Evolutionary conservation across 2,113 vertebrate species (phyloP), one percentile per base, ranked within the genome.

Genomic region (Ranitomeya imitator): DNA sequence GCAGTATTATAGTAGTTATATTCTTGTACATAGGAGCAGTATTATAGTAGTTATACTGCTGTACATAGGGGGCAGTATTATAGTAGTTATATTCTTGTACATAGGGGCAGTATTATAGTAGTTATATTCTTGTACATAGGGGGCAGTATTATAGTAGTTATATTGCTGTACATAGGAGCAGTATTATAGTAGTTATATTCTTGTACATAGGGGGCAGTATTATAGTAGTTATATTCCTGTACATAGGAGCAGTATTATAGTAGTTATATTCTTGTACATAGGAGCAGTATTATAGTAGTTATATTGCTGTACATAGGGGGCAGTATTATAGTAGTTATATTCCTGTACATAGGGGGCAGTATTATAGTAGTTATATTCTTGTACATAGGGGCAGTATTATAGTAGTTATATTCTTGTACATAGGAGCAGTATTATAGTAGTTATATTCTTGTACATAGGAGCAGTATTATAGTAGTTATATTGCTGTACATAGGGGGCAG

Each of bases 181-280:
- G 67, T 69, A 69, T 69, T 69, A 69, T 69, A 69, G 67, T 69
- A 69, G 61, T 69, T 69, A 69, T 23, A 69, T 69, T 69, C 67
- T 13, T 69, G 67, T 69, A 69, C 23, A 69, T 69, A 69, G 23
- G n/a, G 67, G 3, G 67, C n/a, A 69, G 67, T 69, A 69, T 26
- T 69, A 26, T 69, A 26, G 67, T 69, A 69, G 67, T 69, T 69
- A 69, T 23, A 69, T 69, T 26, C 67, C 6, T 69, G 67, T 69
- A 26, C 3, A 69, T 69, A 26, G 67, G 37, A n/a, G 23, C 9
- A 69, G n/a, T 69, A 69, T 69, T 69, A 26, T 69, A 69, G 61
- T 63, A 63, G 67, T 69, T 69, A 26, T 23, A 69, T 69, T 26
- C 67, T 26, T 69, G 67, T 26, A 69, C 12, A 69, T 69, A n/a